These are phyloP conservation scores for Penaeus monodon DNA, from an alignment of 2,888 invertebrate species.

Conservation along the genomic window DNA sequence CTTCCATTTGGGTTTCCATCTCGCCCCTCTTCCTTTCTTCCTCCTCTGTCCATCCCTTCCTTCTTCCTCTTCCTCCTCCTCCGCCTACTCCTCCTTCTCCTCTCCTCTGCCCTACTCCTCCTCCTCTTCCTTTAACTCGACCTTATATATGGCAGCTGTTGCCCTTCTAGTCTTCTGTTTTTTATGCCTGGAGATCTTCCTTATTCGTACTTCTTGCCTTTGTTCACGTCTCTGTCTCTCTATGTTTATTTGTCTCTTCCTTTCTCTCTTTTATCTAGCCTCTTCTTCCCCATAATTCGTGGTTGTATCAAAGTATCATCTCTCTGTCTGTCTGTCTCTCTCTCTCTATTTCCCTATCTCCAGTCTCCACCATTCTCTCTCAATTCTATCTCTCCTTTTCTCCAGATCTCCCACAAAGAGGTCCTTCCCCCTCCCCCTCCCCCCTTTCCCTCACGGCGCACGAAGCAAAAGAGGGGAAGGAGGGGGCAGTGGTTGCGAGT, in stretches of 20 bases:
- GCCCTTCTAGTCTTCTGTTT: not conserved
- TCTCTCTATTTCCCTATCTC: slow-evolving; percentile 38
- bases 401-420: not conserved
- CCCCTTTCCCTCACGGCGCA: too few species aligned
- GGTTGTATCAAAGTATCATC: not conserved
- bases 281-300: not conserved
- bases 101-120: not conserved
- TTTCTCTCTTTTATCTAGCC: not conserved
- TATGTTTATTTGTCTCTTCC: not conserved
- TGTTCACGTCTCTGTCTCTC: not conserved
- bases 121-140: not conserved
- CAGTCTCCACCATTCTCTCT: not conserved
- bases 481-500: too few species aligned
- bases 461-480: not conserved
- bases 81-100: too few species aligned
- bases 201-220: not conserved
- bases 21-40: not conserved
- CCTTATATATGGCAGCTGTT: not conserved
- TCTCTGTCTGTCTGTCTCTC: slow-evolving; percentile 16
- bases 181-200: not conserved
- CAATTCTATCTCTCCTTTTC: too few species aligned
- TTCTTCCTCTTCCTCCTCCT: not conserved
- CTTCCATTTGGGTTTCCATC: not conserved
- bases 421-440: not conserved
- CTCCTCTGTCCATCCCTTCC: not conserved